A percentile compares a stretch with the other conserved stretches of the same genome.
Conservation (phyloP, 2,113 vertebrate genomes). For the Oreocharis arfaki region DNA sequence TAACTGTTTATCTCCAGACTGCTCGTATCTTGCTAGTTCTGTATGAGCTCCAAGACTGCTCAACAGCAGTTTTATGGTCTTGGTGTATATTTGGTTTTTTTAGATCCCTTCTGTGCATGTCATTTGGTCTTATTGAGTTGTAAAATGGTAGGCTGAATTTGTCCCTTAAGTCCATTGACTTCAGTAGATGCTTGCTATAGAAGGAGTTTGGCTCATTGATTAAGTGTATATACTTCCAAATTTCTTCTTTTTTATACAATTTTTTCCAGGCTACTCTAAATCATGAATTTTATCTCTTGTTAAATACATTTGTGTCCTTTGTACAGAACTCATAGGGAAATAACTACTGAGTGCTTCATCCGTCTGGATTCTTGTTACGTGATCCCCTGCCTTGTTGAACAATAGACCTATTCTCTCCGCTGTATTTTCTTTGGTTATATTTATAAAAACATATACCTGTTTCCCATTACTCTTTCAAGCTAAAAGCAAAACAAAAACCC, state of each 20-base stretch:
- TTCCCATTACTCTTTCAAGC: slow-evolving; percentile 39
- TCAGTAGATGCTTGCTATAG: slow-evolving; percentile 2
- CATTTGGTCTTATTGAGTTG: neutral
- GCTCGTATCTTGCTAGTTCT: neutral
- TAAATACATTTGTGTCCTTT: neutral
- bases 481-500: slow-evolving; percentile 24
- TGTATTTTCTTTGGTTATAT: slow-evolving; percentile 38
- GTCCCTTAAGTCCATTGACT: slow-evolving; percentile 20
- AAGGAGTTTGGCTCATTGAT: slow-evolving; percentile 4
- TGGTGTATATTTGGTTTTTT: slow-evolving; percentile 9
- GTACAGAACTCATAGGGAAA: neutral
- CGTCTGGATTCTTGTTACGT: slow-evolving; percentile 26
- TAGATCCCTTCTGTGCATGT: slow-evolving; percentile 10
- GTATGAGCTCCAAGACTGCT: neutral
- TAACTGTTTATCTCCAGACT: neutral
- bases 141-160: slow-evolving; percentile 41
- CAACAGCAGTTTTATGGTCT: slow-evolving; percentile 17
- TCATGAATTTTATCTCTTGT: neutral
- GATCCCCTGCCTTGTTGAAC: slow-evolving; percentile 33
- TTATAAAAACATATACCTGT: slow-evolving; percentile 43
- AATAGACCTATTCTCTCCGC: slow-evolving; percentile 32
- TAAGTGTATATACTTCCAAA: neutral
- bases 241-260: neutral
- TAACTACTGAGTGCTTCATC: slow-evolving; percentile 10
- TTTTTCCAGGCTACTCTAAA: neutral